Conservation (phyloP, 2,113 vertebrate genomes). For the Odontophorus gujanensis region DNA sequence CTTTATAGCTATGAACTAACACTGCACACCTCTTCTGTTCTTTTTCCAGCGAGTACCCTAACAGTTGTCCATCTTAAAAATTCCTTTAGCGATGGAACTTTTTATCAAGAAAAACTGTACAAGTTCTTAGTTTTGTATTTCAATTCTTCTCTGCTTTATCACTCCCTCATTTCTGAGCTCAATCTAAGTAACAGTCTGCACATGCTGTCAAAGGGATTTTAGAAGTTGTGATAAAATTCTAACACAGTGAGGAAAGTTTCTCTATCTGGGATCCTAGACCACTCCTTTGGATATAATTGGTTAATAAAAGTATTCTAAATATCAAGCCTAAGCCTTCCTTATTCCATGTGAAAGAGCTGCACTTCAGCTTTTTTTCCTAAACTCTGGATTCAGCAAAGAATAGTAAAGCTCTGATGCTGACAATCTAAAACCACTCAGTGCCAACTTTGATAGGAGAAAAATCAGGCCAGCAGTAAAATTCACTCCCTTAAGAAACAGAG, state of each 20-base stretch:
- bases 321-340: conserved; percentile 35
- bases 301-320: conserved; percentile 43
- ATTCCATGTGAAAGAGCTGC: conserved; percentile 47
- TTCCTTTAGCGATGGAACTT: background rate
- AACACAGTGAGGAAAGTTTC: background rate
- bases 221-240: conserved; percentile 23
- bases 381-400: conserved; percentile 53
- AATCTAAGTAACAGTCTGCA: background rate
- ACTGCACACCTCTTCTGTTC: background rate
- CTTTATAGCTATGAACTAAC: background rate
- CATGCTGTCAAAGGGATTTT: background rate
- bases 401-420: conserved; percentile 41
- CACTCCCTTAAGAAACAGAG: conserved; percentile 7
- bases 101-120: background rate
- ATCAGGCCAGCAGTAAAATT: conserved; percentile 64
- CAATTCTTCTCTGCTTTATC: background rate
- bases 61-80: background rate
- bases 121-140: background rate
- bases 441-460: background rate
- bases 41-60: background rate
- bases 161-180: background rate
- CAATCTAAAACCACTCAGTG: conserved; percentile 49
- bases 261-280: conserved; percentile 30
- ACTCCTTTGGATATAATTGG: background rate
- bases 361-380: conserved; percentile 52